phyloP scores from a whole-genome alignment of 2,797 vertebrate species.

The Phalanger gymnotis region DNA sequence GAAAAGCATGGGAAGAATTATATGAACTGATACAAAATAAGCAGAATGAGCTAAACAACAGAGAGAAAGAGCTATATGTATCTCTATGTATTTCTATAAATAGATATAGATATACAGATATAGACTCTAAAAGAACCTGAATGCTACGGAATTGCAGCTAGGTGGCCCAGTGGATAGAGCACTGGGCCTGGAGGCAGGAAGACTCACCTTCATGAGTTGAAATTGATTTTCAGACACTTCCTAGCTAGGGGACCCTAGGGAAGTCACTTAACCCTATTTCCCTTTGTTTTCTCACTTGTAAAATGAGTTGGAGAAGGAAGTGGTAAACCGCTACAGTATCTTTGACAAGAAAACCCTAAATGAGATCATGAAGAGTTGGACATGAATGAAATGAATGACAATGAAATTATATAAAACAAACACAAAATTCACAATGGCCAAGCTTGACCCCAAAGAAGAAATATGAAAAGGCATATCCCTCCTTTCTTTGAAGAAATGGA shows the following conservation, averaged over 20 bases:
- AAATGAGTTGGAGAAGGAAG: background rate
- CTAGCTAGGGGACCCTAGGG: background rate
- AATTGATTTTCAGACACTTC: background rate
- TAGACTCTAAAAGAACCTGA: background rate
- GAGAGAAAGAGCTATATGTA: no score
- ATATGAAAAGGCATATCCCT: background rate
- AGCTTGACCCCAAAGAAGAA: background rate
- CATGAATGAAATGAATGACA: background rate
- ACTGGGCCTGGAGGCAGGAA: background rate
- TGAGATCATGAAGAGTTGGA: background rate
- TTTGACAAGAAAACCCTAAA: background rate
- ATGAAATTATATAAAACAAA: background rate
- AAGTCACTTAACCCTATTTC: background rate
- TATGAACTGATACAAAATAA: background rate
- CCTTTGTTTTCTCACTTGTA: background rate
- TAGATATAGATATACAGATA: no score
- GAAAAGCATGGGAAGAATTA: background rate
- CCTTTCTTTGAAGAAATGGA: background rate
- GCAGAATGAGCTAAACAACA: background rate
- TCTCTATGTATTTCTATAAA: no score
- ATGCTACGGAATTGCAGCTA: background rate
- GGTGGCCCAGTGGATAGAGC: background rate
- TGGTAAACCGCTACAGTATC: background rate
- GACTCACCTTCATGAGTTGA: background rate
- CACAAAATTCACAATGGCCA: background rate